A percentile compares a stretch with the other conserved stretches of the same genome.
Conservation (phyloP, 2,797 vertebrate genomes). For the Sebastes oblongus region DNA sequence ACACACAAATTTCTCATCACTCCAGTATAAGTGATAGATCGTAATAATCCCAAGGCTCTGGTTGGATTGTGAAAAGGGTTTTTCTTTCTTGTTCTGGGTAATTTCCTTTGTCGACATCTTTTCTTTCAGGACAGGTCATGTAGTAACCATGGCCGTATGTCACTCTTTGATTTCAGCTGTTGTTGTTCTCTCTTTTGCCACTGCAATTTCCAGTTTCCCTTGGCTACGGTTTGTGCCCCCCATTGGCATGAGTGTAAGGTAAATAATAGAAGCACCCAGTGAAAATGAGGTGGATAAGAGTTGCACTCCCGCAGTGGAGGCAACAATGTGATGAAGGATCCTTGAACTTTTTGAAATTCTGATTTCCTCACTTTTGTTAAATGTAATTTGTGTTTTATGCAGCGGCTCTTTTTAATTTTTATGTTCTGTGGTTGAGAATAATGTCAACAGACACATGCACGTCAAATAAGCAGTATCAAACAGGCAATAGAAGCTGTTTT, state of each 20-base stretch:
- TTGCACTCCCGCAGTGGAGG: not conserved
- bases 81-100: not conserved
- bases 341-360: conserved; percentile 10
- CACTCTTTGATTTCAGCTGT: conserved; percentile 11
- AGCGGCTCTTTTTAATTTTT: not conserved
- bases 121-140: not conserved
- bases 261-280: conserved; percentile 6
- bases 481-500: not conserved
- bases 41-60: not conserved
- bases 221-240: conserved; percentile 23
- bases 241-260: not conserved
- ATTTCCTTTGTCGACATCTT: not conserved
- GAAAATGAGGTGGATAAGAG: not conserved
- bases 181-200: conserved; percentile 14
- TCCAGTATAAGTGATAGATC: not conserved
- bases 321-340: not conserved
- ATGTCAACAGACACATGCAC: not conserved
- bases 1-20: not conserved
- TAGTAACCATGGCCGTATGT: conserved; percentile 1
- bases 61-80: not conserved
- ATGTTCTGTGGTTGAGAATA: not conserved
- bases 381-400: not conserved
- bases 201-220: conserved; percentile 32
- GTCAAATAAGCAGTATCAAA: not conserved
- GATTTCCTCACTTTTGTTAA: not conserved